Conservation (phyloP, 2,113 vertebrate species). For the Alethe diademata region DNA sequence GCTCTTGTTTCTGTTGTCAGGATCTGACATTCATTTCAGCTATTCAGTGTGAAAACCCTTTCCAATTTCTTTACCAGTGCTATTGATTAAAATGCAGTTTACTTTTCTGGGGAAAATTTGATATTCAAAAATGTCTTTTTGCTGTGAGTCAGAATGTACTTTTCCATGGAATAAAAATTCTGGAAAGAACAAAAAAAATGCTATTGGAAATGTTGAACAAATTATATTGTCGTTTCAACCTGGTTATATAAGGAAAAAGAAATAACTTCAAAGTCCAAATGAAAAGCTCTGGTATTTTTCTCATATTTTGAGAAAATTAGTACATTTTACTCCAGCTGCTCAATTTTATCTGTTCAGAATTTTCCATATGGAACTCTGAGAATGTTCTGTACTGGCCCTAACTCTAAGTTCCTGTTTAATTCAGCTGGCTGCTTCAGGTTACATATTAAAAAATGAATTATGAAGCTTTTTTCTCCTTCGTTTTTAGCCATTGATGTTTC, state of each 20-base stretch:
- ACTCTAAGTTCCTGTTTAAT: not conserved
- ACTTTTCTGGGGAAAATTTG: slow-evolving; percentile 33
- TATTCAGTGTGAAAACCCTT: not conserved
- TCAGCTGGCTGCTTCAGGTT: slow-evolving; percentile 12
- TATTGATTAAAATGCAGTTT: slow-evolving; percentile 47
- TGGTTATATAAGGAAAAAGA: slow-evolving; percentile 30
- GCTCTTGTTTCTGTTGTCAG: not conserved
- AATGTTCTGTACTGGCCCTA: slow-evolving; percentile 9
- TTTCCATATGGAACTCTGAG: slow-evolving; percentile 48
- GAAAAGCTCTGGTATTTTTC: slow-evolving; percentile 7
- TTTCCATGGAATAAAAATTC: slow-evolving; percentile 62
- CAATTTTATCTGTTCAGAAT: slow-evolving; percentile 16
- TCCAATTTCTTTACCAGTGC: slow-evolving; percentile 4
- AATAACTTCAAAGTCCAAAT: slow-evolving; percentile 19
- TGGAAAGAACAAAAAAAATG: slow-evolving; percentile 1
- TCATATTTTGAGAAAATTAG: slow-evolving; percentile 30
- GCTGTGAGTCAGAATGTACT: slow-evolving; percentile 56
- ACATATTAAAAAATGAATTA: slow-evolving; percentile 2
- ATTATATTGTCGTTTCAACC: slow-evolving; percentile 52
- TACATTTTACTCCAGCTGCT: slow-evolving; percentile 20
- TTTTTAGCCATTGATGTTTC: not conserved
- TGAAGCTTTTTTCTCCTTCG: not conserved
- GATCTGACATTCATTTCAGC: not conserved
- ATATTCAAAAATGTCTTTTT: slow-evolving; percentile 48
- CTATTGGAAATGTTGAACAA: slow-evolving; percentile 41